Evolutionary conservation across 1,140 invertebrate genomes (phyloP), one percentile per base, ranked within the genome.

Genomic region (Calephelis virginiensis): DNA sequence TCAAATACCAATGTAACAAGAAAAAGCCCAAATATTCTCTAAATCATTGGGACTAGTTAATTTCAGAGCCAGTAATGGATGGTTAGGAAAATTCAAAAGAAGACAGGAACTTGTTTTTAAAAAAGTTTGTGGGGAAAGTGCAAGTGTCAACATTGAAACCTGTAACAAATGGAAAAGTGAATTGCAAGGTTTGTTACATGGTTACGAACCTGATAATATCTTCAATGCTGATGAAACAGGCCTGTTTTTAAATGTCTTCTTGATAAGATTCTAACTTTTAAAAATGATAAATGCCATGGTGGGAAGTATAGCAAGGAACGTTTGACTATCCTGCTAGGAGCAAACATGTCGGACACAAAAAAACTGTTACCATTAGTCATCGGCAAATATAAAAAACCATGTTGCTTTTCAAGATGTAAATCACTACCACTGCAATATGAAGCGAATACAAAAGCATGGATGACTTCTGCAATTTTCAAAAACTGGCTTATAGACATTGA

Each of bases 81-180:
- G 61, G 61, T 62, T 62, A 62, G 61, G 47, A 43, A 43, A 43
- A 46, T 62, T 62, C 43, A 62, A 62, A 62, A 62, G 61, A n/a
- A n/a, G 61, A 46, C 61, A 62, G n/a, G 43, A 62, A 46, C 40
- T 62, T 46, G 61, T 56, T 66, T 71, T 73, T 61, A 71, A 71
- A 70, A 76, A 71, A 70, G 65, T 48, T 56, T 49, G 40, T 68
- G 68, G 63, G 28, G 73, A 72, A 70, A 75, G 60, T 72, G 53
- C 43, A 64, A 64, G 46, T 50, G 62, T 69, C 8, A 60, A 69
- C 53, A 63, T 45, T 28, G 53, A 65, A 60, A 60, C 38, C 47
- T 71, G 69, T 67, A 67, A 71, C 13, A 17, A 71, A 53, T 74
- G 73, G 67, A 74, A 46, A 63, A 38, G 12, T 56, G 49, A 69